Evolutionary conservation across 2,888 invertebrate species (phyloP).

Genomic region (Atrina japonica): DNA sequence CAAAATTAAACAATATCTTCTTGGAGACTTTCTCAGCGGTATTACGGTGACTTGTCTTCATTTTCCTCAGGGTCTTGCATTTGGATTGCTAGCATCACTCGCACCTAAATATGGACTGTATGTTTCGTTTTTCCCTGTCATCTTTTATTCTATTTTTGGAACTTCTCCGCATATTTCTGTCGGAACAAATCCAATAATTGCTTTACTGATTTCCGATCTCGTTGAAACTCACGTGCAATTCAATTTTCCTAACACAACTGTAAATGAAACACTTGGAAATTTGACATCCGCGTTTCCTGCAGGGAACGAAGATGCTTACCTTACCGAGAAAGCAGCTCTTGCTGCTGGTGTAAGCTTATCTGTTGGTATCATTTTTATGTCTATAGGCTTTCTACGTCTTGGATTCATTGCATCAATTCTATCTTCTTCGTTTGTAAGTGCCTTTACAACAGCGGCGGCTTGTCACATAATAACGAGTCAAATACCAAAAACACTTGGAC

Average conservation of each 20-base stretch:
- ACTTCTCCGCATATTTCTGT: constrained; percentile 69
- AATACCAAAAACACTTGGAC: constrained; percentile 57
- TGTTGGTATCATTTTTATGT: constrained; percentile 55
- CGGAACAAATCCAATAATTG: constrained; percentile 72
- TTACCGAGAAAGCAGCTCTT: constrained; percentile 50
- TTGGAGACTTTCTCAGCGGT: constrained; percentile 68
- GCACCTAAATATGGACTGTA: constrained; percentile 69
- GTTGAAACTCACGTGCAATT: constrained; percentile 46
- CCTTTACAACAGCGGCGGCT: constrained; percentile 68
- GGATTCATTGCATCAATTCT: constrained; percentile 65
- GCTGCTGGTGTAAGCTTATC: constrained; percentile 58
- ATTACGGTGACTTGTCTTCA: constrained; percentile 73
- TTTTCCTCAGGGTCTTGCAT: constrained; percentile 74
- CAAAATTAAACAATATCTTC: constrained; percentile 54
- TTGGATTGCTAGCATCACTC: constrained; percentile 70
- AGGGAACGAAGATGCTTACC: not conserved
- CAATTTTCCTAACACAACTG: too few relatives aligned
- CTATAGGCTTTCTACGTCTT: constrained; percentile 57
- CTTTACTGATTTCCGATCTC: constrained; percentile 68
- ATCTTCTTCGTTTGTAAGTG: constrained; percentile 65
- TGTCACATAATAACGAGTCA: constrained; percentile 66
- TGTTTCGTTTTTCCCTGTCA: constrained; percentile 67
- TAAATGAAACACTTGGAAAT: not conserved
- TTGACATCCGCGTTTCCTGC: not conserved
- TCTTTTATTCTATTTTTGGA: constrained; percentile 72